Conservation (phyloP, 2,113 vertebrate species). For the Hippocampus barbouri region DNA sequence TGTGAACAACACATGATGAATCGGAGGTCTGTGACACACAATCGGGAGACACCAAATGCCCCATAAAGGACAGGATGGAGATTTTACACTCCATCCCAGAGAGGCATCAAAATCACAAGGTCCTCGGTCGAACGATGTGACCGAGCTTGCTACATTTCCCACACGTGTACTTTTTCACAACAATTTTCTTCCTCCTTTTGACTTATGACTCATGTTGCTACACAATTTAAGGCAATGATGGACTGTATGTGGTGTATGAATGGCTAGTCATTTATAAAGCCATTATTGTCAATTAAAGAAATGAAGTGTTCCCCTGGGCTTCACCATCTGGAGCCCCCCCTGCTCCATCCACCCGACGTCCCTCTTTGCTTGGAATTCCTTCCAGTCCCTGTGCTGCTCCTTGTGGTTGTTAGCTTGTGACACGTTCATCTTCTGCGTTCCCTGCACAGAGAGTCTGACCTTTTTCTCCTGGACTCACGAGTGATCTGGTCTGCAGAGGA, state of each 20-base stretch:
- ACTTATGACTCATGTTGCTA: conserved; percentile 41
- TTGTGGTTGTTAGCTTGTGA: conserved; percentile 10
- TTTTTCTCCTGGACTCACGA: conserved; percentile 89
- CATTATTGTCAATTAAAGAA: conserved; percentile 79
- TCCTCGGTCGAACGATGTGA: conserved; percentile 34
- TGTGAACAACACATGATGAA: conserved; percentile 62
- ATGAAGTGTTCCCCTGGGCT: conserved; percentile 73
- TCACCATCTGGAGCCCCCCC: conserved; percentile 66
- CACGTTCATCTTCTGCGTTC: conserved; percentile 9
- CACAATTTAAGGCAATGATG: conserved; percentile 64
- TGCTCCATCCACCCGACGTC: conserved; percentile 18
- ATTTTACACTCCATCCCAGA: conserved; percentile 39
- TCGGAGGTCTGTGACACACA: conserved; percentile 58
- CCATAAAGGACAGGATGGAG: conserved; percentile 36
- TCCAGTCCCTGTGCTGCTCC: conserved; percentile 22
- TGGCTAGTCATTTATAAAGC: conserved; percentile 71
- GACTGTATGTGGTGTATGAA: conserved; percentile 66
- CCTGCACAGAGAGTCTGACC: conserved; percentile 82
- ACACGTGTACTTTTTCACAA: conserved; percentile 20
- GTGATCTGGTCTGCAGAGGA: conserved; percentile 95
- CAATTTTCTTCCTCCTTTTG: conserved; percentile 22
- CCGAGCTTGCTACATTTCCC: conserved; percentile 33
- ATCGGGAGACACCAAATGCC: conserved; percentile 55
- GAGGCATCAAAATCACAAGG: conserved; percentile 17
- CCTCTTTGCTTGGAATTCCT: conserved; percentile 34